These are phyloP conservation scores for Pachymerium ferrugineum DNA, from an alignment of 2,888 invertebrate genomes.

Conservation along the genomic window DNA sequence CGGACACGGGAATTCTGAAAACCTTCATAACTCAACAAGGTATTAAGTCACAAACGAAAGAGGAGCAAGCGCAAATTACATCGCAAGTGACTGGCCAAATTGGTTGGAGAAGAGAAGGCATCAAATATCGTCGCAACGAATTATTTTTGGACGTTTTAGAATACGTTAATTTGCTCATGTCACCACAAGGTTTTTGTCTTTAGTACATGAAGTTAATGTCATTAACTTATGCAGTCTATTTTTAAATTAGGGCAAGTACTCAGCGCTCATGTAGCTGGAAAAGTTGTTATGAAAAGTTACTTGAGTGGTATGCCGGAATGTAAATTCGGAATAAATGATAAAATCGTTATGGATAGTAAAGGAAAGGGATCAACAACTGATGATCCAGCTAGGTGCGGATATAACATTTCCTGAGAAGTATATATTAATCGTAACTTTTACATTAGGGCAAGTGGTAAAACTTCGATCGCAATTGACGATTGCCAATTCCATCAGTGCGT, in stretches of 20 bases:
- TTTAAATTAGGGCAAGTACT: conserved; percentile 83
- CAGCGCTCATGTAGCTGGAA: conserved; percentile 98
- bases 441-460: conserved; percentile 67
- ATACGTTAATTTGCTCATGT: conserved; percentile 98
- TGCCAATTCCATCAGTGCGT: conserved; percentile 99
- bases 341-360: conserved; percentile 87
- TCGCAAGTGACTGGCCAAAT: conserved; percentile 97
- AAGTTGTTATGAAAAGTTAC: conserved; percentile 99
- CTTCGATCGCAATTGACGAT: conserved; percentile 99
- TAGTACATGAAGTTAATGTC: background rate
- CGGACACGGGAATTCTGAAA: conserved; percentile 97
- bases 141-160: conserved; percentile 97
- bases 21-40: conserved; percentile 99
- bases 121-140: conserved; percentile 97
- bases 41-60: conserved; percentile 96
- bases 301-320: conserved; percentile 99
- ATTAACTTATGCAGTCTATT: background rate
- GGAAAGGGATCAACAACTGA: conserved; percentile 37
- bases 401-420: background rate
- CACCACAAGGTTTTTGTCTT: conserved; percentile 76
- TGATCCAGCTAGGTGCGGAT: conserved; percentile 31
- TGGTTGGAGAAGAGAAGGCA: conserved; percentile 98
- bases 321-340: conserved; percentile 99
- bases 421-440: background rate
- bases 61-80: conserved; percentile 98